Conservation (phyloP, 2,888 invertebrate species). For the Schizaphis graminum region DNA sequence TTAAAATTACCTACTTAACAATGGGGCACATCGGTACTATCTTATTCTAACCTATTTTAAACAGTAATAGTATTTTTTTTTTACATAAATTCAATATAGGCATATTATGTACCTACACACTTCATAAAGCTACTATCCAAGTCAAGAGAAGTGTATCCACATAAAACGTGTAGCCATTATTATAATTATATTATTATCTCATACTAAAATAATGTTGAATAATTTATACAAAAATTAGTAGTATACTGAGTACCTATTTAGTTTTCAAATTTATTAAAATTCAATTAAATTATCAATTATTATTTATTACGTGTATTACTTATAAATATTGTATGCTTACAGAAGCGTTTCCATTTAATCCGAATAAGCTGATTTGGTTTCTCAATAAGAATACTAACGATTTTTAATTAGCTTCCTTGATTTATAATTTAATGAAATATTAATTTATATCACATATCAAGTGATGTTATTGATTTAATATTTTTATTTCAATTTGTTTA, state of each 20-base stretch:
- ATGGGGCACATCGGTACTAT: too few species aligned
- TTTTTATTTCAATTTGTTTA: not conserved
- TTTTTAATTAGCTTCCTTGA: not conserved
- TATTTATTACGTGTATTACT: not conserved
- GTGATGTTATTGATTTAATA: not conserved
- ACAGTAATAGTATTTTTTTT: not conserved
- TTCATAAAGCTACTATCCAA: not conserved
- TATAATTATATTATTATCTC: not conserved
- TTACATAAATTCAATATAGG: not conserved
- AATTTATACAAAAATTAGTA: not conserved
- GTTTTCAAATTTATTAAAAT: not conserved
- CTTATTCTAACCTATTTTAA: too few species aligned
- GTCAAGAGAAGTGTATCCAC: not conserved
- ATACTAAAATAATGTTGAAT: not conserved
- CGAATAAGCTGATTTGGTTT: not conserved
- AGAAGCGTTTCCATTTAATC: not conserved
- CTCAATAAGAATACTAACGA: not conserved
- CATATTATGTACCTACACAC: not conserved
- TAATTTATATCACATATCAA: not conserved
- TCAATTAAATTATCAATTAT: not conserved
- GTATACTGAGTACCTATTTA: not conserved
- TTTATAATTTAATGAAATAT: not conserved
- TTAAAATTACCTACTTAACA: too few species aligned
- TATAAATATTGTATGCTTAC: not conserved
- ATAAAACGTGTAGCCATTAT: not conserved